A percentile compares a stretch with the other conserved stretches of the same genome.
phyloP scores from a whole-genome alignment of 2,113 vertebrate genomes.

The Campylomormyrus tamandua region DNA sequence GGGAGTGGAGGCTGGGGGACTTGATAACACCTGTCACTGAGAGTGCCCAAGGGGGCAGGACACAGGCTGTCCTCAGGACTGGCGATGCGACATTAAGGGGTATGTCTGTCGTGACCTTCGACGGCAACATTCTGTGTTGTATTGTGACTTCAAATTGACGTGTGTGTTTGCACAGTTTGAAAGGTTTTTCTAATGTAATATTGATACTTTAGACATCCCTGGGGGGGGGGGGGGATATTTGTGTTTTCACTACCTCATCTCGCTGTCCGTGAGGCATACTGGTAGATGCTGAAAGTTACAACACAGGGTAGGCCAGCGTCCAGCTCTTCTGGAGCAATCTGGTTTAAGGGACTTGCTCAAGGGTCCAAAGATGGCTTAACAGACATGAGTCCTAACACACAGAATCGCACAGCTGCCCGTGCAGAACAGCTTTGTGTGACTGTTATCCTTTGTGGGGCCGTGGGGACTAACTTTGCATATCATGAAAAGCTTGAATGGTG shows the following conservation, averaged over 20 bases:
- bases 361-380: not conserved
- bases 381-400: not conserved
- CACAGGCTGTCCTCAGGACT: not conserved
- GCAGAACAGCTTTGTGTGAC: not conserved
- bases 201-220: not conserved
- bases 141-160: not conserved
- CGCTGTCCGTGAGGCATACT: not conserved
- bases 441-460: not conserved
- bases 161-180: not conserved
- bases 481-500: not conserved
- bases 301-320: not conserved
- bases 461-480: not conserved
- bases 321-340: not conserved
- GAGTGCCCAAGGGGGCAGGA: not conserved
- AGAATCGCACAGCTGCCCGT: not conserved
- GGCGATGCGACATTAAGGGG: not conserved
- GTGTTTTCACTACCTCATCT: not conserved
- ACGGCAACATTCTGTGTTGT: not conserved
- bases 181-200: not conserved
- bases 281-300: not conserved
- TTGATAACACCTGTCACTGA: not conserved
- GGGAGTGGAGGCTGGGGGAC: not conserved
- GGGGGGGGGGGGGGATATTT: not conserved
- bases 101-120: not conserved
- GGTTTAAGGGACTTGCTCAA: not conserved